Percentiles rank a stretch among this genome's conserved stretches.
These are phyloP conservation scores for Busseola fusca DNA, from an alignment of 2,888 invertebrate species.

Conservation along the genomic window DNA sequence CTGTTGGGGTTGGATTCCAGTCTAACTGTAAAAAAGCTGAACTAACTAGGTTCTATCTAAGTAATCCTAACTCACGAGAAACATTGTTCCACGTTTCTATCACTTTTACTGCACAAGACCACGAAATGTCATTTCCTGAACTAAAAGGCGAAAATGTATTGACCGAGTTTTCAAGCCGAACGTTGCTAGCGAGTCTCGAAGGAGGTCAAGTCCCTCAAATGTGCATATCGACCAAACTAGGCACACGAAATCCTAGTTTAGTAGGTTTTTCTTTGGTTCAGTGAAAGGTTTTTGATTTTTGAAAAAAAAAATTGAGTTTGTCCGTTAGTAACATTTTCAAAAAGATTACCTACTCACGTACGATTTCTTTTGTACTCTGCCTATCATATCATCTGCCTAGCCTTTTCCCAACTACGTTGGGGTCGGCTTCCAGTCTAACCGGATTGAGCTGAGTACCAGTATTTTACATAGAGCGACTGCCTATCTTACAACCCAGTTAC, in stretches of 20 bases:
- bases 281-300: constrained; percentile 3
- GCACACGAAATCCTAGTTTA: constrained; percentile 37
- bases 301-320: neutral
- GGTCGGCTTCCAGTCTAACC: too few species aligned
- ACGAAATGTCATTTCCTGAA: constrained; percentile 38
- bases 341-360: neutral
- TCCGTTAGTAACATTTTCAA: neutral
- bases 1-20: neutral
- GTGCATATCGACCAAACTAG: constrained; percentile 45
- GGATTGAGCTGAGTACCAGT: too few species aligned
- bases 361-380: neutral
- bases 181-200: constrained; percentile 34
- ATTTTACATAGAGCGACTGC: too few species aligned
- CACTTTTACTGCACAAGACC: constrained; percentile 28
- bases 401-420: too few species aligned
- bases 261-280: neutral
- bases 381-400: too few species aligned
- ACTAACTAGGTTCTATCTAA: neutral
- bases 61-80: neutral
- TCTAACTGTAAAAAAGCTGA: neutral
- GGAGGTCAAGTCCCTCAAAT: constrained; percentile 49
- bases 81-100: constrained; percentile 21
- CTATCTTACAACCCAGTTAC: too few species aligned
- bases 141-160: constrained; percentile 48
- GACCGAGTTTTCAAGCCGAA: constrained; percentile 38